Conservation (phyloP, 2,888 invertebrate species). For the Podabrus alpinus region DNA sequence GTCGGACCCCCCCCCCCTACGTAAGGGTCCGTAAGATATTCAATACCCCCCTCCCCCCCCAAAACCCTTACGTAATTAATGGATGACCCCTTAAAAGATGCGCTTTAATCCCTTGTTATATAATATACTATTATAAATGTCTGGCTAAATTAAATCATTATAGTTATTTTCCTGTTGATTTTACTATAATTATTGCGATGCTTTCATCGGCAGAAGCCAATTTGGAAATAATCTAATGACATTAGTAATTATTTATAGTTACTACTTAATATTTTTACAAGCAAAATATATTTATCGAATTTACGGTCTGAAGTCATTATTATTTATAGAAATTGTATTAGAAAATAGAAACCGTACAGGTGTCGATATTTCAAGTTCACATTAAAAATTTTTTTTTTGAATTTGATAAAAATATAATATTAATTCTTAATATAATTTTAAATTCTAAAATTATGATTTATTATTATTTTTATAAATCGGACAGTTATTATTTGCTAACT, state of each 20-base stretch:
- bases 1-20: too few relatives aligned
- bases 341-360: background rate
- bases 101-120: too few relatives aligned
- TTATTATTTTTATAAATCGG: background rate
- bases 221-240: background rate
- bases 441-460: background rate
- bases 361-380: background rate
- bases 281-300: background rate
- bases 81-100: too few relatives aligned
- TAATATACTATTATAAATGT: too few relatives aligned
- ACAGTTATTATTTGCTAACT: background rate
- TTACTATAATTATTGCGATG: background rate
- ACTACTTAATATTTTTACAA: background rate
- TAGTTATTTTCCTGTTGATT: background rate
- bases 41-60: too few relatives aligned
- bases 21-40: too few relatives aligned
- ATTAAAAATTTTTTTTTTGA: background rate
- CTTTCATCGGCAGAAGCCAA: background rate
- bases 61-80: too few relatives aligned
- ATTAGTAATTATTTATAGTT: background rate
- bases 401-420: background rate
- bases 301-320: background rate
- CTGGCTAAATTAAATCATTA: too few relatives aligned
- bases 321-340: background rate
- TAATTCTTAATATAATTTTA: background rate